Percentiles rank a stretch among this genome's conserved stretches.
These are phyloP conservation scores for Lysandra coridon DNA, from an alignment of 2,888 invertebrate species.

Conservation along the genomic window DNA sequence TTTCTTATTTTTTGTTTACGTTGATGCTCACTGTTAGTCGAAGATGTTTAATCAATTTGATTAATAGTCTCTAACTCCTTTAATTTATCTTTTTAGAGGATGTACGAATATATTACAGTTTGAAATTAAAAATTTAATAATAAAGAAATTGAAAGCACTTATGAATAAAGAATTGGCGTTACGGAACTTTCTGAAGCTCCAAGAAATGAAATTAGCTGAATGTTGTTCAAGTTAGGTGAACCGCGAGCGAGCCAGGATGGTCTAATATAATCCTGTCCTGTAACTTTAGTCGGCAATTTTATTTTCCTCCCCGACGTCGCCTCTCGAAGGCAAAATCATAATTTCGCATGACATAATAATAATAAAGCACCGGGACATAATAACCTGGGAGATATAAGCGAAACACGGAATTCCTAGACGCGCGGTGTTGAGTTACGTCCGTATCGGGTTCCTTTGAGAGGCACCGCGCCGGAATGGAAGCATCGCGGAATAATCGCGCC, in stretches of 20 bases:
- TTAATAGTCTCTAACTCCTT: not conserved
- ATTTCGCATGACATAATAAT: constrained; percentile 49
- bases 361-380: constrained; percentile 50
- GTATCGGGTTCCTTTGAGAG: constrained; percentile 64
- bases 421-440: constrained; percentile 62
- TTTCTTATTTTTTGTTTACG: not conserved
- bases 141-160: not conserved
- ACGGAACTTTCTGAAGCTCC: not conserved
- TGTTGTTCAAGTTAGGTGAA: not conserved
- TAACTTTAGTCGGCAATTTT: constrained; percentile 18
- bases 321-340: constrained; percentile 43
- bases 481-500: constrained; percentile 48
- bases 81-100: not conserved
- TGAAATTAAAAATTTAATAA: not conserved
- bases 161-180: not conserved
- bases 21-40: not conserved
- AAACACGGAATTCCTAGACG: constrained; percentile 59
- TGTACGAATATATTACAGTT: not conserved
- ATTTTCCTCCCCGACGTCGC: constrained; percentile 32
- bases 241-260: not conserved
- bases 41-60: not conserved
- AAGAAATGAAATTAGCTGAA: not conserved
- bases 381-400: constrained; percentile 52
- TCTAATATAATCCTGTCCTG: constrained; percentile 2
- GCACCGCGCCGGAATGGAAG: constrained; percentile 57